Conservation (phyloP, 2,888 invertebrate species). For the Xestoiulus laeticollis region DNA sequence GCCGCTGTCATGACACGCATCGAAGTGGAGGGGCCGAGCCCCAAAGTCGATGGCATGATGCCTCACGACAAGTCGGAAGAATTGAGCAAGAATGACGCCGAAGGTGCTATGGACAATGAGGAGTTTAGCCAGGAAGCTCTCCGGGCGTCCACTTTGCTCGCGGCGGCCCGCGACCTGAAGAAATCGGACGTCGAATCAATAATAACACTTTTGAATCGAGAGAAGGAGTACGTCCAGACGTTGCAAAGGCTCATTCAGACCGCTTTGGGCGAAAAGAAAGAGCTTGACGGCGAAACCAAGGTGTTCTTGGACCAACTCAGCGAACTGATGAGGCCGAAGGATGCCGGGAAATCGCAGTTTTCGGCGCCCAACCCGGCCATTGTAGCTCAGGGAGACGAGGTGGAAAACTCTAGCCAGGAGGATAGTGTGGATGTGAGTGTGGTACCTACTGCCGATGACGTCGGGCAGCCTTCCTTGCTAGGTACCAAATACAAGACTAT, state of each 20-base stretch:
- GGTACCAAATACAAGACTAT: neutral
- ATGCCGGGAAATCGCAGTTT: neutral
- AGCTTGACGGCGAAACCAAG: constrained; percentile 53
- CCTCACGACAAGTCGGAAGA: neutral
- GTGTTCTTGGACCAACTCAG: constrained; percentile 53
- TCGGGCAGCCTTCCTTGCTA: neutral
- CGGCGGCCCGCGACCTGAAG: neutral
- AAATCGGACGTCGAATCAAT: constrained; percentile 44
- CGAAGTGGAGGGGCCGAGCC: neutral
- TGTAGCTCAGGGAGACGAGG: constrained; percentile 35
- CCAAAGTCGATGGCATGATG: neutral
- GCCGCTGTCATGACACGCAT: neutral
- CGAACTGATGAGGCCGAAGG: constrained; percentile 54
- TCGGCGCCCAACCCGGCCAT: neutral
- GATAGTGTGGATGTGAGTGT: neutral
- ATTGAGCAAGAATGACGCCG: neutral
- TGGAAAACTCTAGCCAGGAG: constrained; percentile 11
- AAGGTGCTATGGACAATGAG: neutral
- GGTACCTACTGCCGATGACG: neutral
- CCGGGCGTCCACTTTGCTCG: neutral
- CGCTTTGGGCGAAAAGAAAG: constrained; percentile 54
- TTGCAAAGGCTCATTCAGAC: constrained; percentile 54
- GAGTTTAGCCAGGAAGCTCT: constrained; percentile 13
- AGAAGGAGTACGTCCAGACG: constrained; percentile 54
- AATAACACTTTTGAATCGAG: constrained; percentile 50